Conservation (phyloP, 2,113 vertebrate genomes). For the Halichoeres trimaculatus region DNA sequence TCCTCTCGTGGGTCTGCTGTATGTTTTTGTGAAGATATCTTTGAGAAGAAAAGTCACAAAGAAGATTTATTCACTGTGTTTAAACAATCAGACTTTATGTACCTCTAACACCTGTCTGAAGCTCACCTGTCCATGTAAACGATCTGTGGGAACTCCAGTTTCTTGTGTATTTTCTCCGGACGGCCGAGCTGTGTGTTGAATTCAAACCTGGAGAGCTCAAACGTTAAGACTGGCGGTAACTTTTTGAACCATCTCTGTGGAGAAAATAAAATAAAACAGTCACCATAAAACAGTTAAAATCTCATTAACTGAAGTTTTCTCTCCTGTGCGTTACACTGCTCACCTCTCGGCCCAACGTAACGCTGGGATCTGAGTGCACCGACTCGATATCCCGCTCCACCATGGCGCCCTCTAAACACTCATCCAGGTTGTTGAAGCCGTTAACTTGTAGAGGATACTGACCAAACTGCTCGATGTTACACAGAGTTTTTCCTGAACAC, state of each 20-base stretch:
- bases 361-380: constrained; percentile 80
- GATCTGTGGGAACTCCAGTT: constrained; percentile 93
- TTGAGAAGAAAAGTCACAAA: background rate
- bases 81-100: too few relatives aligned
- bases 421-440: constrained; percentile 91
- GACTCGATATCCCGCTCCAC: constrained; percentile 92
- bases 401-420: constrained; percentile 97
- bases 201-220: constrained; percentile 97
- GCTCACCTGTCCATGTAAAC: constrained; percentile 97
- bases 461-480: constrained; percentile 95
- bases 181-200: constrained; percentile 98
- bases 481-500: constrained; percentile 87
- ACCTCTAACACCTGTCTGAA: too few relatives aligned
- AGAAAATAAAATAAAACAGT: background rate
- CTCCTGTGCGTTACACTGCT: background rate
- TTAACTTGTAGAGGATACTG: constrained; percentile 98
- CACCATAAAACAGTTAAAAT: background rate
- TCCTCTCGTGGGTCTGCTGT: constrained; percentile 87
- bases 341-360: constrained; percentile 90
- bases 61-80: background rate
- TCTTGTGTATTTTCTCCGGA: constrained; percentile 98
- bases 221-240: constrained; percentile 95
- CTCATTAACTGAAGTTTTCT: background rate
- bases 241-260: constrained; percentile 96
- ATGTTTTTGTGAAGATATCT: constrained; percentile 95